Conservation (phyloP, 2,797 vertebrate species). For the Pseudotriccus pelzelni region DNA sequence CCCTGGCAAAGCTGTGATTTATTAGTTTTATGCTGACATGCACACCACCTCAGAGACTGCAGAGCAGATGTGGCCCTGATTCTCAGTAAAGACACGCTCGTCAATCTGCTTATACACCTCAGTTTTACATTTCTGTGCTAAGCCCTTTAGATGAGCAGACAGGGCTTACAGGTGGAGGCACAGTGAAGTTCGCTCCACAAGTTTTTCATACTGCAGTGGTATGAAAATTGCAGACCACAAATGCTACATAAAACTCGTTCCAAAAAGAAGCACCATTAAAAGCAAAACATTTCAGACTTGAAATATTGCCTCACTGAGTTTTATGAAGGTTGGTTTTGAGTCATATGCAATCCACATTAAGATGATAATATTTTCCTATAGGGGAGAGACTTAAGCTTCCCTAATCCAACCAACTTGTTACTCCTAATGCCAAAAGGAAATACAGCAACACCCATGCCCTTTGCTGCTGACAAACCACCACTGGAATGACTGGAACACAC, state of each 20-base stretch:
- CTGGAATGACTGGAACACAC: constrained; percentile 42
- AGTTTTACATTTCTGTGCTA: not conserved
- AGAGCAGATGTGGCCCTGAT: not conserved
- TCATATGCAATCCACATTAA: constrained; percentile 43
- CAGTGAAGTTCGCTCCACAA: not conserved
- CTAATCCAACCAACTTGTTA: constrained; percentile 47
- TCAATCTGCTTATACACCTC: not conserved
- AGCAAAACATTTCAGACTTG: constrained; percentile 14
- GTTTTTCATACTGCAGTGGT: not conserved
- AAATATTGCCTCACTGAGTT: constrained; percentile 22
- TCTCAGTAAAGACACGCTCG: not conserved
- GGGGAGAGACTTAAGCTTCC: constrained; percentile 47
- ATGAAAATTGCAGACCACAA: constrained; percentile 18
- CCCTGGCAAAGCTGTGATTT: not conserved
- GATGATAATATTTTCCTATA: constrained; percentile 66
- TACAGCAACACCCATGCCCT: constrained; percentile 55
- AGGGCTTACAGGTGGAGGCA: not conserved
- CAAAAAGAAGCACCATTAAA: not conserved
- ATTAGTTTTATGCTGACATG: not conserved
- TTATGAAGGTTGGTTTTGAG: constrained; percentile 56
- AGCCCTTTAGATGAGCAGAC: not conserved
- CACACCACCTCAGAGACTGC: fast-evolving
- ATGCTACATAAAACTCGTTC: not conserved
- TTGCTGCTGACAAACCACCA: constrained; percentile 44
- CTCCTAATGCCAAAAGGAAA: constrained; percentile 59